A percentile compares a stretch with the other conserved stretches of the same genome.
These are phyloP conservation scores for Berghia stephanieae DNA, from an alignment of 1,140 invertebrate species.

Conservation along the genomic window DNA sequence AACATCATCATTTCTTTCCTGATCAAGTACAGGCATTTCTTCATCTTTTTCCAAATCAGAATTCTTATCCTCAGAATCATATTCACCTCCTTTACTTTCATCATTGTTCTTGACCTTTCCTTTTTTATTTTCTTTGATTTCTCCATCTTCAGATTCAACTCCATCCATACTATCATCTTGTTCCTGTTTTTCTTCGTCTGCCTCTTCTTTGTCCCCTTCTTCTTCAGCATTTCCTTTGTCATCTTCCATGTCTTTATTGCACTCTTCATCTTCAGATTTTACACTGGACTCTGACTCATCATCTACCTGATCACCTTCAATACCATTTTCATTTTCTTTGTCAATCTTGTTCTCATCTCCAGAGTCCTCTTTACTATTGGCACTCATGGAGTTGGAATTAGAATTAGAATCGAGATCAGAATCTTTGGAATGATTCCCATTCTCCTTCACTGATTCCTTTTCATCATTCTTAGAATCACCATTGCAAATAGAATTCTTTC, in stretches of 20 bases:
- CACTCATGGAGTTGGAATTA: not conserved
- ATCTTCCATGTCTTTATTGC: slow-evolving; percentile 64
- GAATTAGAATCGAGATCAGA: too few relatives aligned
- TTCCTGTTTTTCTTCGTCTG: slow-evolving; percentile 63
- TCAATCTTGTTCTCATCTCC: slow-evolving; percentile 5
- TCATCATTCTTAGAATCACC: too few relatives aligned
- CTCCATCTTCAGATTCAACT: slow-evolving; percentile 29
- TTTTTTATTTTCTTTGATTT: not conserved
- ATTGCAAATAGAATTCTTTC: too few relatives aligned
- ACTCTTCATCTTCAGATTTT: slow-evolving; percentile 48
- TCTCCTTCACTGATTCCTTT: too few relatives aligned
- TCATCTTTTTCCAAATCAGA: too few relatives aligned
- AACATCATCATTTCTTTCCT: slow-evolving; percentile 44
- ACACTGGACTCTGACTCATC: not conserved
- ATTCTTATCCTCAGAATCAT: too few relatives aligned
- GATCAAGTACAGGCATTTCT: slow-evolving; percentile 11
- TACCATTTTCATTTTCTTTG: not conserved
- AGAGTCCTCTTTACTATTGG: not conserved
- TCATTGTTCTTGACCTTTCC: not conserved
- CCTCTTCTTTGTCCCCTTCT: slow-evolving; percentile 38
- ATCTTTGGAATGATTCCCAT: not conserved
- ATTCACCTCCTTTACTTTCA: not conserved
- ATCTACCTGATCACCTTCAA: not conserved
- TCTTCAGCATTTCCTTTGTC: slow-evolving; percentile 23
- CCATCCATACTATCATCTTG: slow-evolving; percentile 61